These are phyloP conservation scores for Azorinus chamasolen DNA, from an alignment of 2,888 invertebrate genomes.

Conservation along the genomic window DNA sequence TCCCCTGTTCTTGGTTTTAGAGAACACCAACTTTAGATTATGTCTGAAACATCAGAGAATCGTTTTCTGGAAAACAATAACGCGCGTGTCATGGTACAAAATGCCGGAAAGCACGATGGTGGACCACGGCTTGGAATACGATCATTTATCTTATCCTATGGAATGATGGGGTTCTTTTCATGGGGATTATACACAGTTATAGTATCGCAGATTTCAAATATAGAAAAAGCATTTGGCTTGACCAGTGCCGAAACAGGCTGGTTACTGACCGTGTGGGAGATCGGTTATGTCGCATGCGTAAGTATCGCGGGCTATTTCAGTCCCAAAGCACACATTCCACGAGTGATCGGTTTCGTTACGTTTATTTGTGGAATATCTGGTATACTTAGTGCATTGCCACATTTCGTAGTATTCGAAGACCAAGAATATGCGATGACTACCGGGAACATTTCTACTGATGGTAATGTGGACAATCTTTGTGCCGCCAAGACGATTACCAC, in stretches of 20 bases:
- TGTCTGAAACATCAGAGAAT: neutral
- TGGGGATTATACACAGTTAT: slow-evolving; percentile 53
- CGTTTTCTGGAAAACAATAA: no score
- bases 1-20: no score
- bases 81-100: no score
- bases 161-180: slow-evolving; percentile 34
- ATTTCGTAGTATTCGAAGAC: slow-evolving; percentile 52
- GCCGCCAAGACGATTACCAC: neutral
- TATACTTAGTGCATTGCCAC: slow-evolving; percentile 48
- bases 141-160: slow-evolving; percentile 57
- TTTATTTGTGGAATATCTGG: slow-evolving; percentile 49
- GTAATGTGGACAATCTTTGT: neutral
- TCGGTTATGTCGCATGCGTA: slow-evolving; percentile 45
- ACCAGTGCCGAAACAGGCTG: slow-evolving; percentile 55
- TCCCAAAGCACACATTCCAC: slow-evolving; percentile 37
- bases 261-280: slow-evolving; percentile 57
- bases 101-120: no score
- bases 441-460: neutral
- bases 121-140: slow-evolving; percentile 16
- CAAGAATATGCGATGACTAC: neutral
- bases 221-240: slow-evolving; percentile 62
- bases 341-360: slow-evolving; percentile 44
- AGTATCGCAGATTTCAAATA: slow-evolving; percentile 56
- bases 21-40: neutral
- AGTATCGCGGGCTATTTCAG: slow-evolving; percentile 51